phyloP scores from a whole-genome alignment of 2,797 vertebrate genomes.

The Sorex maritimensis region DNA sequence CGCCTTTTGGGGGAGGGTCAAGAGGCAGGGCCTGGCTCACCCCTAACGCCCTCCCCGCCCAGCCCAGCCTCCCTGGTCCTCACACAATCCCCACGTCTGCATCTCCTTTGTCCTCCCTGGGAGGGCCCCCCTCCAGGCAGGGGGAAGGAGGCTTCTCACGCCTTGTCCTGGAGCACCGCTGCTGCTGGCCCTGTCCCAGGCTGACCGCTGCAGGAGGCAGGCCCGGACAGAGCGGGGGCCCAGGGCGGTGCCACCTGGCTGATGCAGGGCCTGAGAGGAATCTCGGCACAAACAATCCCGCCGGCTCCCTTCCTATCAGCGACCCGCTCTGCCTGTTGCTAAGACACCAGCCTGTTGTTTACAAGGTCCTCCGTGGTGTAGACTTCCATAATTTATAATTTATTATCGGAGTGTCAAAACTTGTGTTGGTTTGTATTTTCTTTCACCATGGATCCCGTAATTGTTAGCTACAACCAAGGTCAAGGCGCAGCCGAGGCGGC shows the following conservation, averaged over 20 bases:
- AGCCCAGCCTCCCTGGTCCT: too few species aligned
- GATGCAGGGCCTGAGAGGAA: conserved; percentile 91
- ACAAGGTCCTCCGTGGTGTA: conserved; percentile 91
- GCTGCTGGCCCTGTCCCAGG: not conserved
- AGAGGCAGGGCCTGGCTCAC: too few species aligned
- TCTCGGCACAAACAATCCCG: conserved; percentile 92
- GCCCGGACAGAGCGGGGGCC: conserved; percentile 91
- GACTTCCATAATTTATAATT: conserved; percentile 93
- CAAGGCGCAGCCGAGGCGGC: conserved; percentile 67
- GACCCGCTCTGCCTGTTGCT: conserved; percentile 93
- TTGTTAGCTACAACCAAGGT: conserved; percentile 89
- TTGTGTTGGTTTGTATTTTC: conserved; percentile 87
- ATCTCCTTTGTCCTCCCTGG: too few species aligned
- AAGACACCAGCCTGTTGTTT: conserved; percentile 94
- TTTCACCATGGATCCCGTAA: conserved; percentile 87
- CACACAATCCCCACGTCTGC: too few species aligned
- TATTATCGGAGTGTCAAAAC: conserved; percentile 91
- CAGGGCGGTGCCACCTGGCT: conserved; percentile 93
- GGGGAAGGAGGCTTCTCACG: not conserved
- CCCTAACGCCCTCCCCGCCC: too few species aligned
- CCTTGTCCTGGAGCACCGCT: not conserved
- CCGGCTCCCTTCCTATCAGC: conserved; percentile 92
- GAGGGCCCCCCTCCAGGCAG: too few species aligned
- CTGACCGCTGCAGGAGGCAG: conserved; percentile 54
- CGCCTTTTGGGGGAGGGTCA: not conserved